Conservation (phyloP, 2,113 vertebrate species). For the Probosciger aterrimus region DNA sequence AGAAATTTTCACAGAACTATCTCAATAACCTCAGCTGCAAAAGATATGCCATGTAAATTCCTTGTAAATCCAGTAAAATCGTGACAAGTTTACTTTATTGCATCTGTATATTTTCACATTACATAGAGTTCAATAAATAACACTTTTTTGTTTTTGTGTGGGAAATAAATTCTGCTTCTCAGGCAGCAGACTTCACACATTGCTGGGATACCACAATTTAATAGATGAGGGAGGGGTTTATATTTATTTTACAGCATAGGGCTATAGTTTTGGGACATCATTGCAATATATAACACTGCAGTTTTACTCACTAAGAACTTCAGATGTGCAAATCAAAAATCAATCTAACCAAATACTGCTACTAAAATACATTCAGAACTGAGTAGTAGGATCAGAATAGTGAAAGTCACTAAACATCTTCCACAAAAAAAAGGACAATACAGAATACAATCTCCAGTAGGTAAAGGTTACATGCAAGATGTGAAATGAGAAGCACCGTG, state of each 20-base stretch:
- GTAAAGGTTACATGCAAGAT: not conserved
- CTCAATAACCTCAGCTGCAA: not conserved
- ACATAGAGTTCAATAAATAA: not conserved
- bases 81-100: not conserved
- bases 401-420: not conserved
- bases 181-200: not conserved
- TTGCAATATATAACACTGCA: not conserved
- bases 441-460: not conserved
- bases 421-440: not conserved
- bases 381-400: not conserved
- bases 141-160: not conserved
- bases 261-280: not conserved
- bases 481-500: not conserved
- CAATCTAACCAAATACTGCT: not conserved
- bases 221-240: not conserved
- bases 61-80: not conserved
- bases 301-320: not conserved
- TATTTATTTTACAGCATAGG: not conserved
- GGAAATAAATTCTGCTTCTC: not conserved
- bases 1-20: not conserved
- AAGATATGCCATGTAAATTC: not conserved
- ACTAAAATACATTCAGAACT: not conserved
- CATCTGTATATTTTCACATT: not conserved
- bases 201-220: not conserved
- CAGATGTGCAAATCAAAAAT: not conserved